phyloP scores from a whole-genome alignment of 2,888 invertebrate species.

The Dolomedes plantarius region DNA sequence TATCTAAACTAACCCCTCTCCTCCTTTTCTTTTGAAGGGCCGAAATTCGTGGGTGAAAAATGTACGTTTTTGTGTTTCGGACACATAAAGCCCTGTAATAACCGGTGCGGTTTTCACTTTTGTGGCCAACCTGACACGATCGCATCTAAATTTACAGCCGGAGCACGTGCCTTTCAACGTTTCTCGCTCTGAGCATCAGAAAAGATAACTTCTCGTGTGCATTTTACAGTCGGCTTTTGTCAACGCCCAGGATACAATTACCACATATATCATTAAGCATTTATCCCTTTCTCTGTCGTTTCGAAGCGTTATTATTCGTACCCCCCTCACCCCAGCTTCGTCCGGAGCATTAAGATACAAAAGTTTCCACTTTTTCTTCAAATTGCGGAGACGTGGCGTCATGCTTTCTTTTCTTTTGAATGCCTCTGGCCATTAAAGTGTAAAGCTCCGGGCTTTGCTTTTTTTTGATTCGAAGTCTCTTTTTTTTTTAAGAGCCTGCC shows the following conservation, averaged over 20 bases:
- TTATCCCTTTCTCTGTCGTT: conserved; percentile 60
- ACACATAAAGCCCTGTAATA: not conserved
- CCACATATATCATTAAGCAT: conserved; percentile 67
- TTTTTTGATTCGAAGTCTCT: conserved; percentile 54
- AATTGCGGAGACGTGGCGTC: conserved; percentile 69
- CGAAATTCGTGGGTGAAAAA: not conserved
- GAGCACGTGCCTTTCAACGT: conserved; percentile 48
- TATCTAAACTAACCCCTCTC: too few species aligned
- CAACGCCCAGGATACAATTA: conserved; percentile 71
- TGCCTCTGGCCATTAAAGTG: conserved; percentile 62
- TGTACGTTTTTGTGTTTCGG: not conserved
- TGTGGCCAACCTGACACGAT: conserved; percentile 10
- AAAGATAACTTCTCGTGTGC: conserved; percentile 44
- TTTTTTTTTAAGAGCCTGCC: conserved; percentile 59
- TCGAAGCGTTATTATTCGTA: conserved; percentile 47
- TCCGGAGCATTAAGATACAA: conserved; percentile 66
- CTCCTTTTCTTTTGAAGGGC: too few species aligned
- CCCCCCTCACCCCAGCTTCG: not conserved
- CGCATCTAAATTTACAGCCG: conserved; percentile 33
- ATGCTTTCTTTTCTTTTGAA: conserved; percentile 52
- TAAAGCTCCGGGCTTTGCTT: conserved; percentile 52
- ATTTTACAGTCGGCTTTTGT: conserved; percentile 50
- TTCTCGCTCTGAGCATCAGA: conserved; percentile 23
- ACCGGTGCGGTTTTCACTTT: conserved; percentile 4
- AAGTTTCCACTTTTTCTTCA: conserved; percentile 70